Base-by-base conservation (phyloP, 2,113 vertebrate genomes). In the Leptosomus discolor region DNA sequence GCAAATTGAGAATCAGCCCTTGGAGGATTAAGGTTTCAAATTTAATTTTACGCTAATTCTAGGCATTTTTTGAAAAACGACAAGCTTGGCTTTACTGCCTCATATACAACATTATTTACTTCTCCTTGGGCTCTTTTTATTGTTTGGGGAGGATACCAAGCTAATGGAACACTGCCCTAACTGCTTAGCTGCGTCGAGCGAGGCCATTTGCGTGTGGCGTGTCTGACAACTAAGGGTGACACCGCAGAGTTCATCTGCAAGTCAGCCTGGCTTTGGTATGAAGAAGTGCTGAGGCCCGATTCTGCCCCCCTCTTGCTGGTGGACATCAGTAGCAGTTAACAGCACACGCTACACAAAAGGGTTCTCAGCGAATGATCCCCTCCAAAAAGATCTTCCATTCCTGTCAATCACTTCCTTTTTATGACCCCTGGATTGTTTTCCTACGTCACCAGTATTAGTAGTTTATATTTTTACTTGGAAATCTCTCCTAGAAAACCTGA, bases 41-140 rank as follows among this genome's bases (percentile, higher is more conserved):
- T 96, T 86, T 95, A 95, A 97, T 95, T 97, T 97, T 95, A 96
- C 74, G 7, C 94, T 95, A 95, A 96, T 97, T 97, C 94, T 75
- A 76, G 67, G 84, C 58, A 34, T 94, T 96, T 97, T 91, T 90
- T 63, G 27, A 91, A 93, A 77, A 93, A 95, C 61, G 22, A 85
- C 94, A 61, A 93, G 95, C 93, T 92, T 74, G 94, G 74, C 75
- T 96, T 96, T 96, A 96, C 78, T 92, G 26, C 93, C 95, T 91
- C 78, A 1, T 91, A 82, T 78, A 75, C 70, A 74, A 68, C 11
- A 9, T 97, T 90, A 95, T 90, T 94, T 96, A 94, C 95, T 91
- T 61, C 94, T 94, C 92, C 88, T 88, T 10, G 46, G 67, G 77
- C 78, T 83, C 80, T 57, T 87, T 91, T 92, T 90, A 87, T 77